Conservation (phyloP, 2,888 invertebrate genomes). For the Caenorhabditis afra region DNA sequence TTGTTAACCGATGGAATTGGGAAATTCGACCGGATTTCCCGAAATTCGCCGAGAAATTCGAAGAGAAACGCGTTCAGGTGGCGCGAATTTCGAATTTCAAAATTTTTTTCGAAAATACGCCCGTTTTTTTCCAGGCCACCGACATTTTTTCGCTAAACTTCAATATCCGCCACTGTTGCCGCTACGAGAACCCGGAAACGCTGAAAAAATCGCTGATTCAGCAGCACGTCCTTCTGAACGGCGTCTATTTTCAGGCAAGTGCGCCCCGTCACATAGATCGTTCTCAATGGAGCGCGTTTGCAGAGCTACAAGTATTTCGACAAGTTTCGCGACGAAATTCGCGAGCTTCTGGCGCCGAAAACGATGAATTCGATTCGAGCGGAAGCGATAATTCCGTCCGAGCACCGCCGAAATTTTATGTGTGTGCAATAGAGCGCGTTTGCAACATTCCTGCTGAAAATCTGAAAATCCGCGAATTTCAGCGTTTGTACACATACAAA, state of each 20-base stretch:
- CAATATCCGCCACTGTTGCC: slow-evolving; percentile 38
- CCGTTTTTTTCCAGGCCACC: slow-evolving; percentile 7
- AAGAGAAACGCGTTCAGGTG: slow-evolving; percentile 6
- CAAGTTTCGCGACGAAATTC: slow-evolving; percentile 15
- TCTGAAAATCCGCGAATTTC: neutral
- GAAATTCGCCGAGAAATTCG: slow-evolving; percentile 25
- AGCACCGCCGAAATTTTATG: slow-evolving; percentile 38
- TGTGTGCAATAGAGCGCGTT: slow-evolving; percentile 14
- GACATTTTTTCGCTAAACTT: slow-evolving; percentile 17
- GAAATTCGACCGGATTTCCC: slow-evolving; percentile 22
- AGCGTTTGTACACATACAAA: slow-evolving; percentile 44
- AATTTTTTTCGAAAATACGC: no score
- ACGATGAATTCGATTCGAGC: slow-evolving; percentile 15
- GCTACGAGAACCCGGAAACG: slow-evolving; percentile 24
- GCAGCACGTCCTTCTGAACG: slow-evolving; percentile 22
- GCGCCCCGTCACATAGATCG: neutral
- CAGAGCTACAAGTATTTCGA: slow-evolving; percentile 52
- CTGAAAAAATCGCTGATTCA: slow-evolving; percentile 14
- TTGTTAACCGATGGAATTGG: slow-evolving; percentile 12
- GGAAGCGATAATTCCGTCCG: slow-evolving; percentile 28
- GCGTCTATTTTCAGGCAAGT: slow-evolving; percentile 43
- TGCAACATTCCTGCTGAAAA: neutral
- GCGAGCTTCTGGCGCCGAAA: slow-evolving; percentile 12
- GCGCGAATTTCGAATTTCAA: neutral
- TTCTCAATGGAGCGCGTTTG: neutral